phyloP scores from a whole-genome alignment of 2,113 vertebrate species.

The Anser brachyrhynchus region DNA sequence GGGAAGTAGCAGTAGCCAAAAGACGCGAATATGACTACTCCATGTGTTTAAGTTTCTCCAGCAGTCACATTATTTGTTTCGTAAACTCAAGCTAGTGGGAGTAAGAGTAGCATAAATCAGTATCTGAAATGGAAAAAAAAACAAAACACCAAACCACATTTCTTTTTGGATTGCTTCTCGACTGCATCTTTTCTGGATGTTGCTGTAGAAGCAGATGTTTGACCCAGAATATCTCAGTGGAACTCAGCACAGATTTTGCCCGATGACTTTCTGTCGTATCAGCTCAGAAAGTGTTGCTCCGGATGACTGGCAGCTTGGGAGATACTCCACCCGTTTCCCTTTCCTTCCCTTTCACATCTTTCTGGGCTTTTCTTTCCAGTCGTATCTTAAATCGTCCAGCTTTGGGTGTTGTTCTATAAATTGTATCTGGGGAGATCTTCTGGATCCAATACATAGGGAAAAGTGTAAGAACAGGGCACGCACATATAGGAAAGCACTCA shows the following conservation, averaged over 20 bases:
- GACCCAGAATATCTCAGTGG: background rate
- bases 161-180: background rate
- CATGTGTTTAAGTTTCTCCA: conserved; percentile 51
- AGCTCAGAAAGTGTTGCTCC: background rate
- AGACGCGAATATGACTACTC: conserved; percentile 33
- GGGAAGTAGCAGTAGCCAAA: conserved; percentile 5
- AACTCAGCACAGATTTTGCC: background rate
- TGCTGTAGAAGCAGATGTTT: background rate
- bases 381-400: background rate
- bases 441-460: background rate
- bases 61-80: conserved; percentile 52
- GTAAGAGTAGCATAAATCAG: background rate
- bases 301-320: background rate
- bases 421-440: background rate
- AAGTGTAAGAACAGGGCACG: fast-evolving
- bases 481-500: background rate
- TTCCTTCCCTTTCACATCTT: background rate
- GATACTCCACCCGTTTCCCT: background rate
- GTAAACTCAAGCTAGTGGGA: conserved; percentile 30
- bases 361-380: background rate
- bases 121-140: conserved; percentile 42
- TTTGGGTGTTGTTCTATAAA: background rate
- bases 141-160: background rate
- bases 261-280: background rate
- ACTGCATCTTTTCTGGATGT: background rate